Percentiles rank a stretch among this genome's conserved stretches.
Conservation (phyloP, 2,797 vertebrate species). For the Oreonectes daqikongensis region DNA sequence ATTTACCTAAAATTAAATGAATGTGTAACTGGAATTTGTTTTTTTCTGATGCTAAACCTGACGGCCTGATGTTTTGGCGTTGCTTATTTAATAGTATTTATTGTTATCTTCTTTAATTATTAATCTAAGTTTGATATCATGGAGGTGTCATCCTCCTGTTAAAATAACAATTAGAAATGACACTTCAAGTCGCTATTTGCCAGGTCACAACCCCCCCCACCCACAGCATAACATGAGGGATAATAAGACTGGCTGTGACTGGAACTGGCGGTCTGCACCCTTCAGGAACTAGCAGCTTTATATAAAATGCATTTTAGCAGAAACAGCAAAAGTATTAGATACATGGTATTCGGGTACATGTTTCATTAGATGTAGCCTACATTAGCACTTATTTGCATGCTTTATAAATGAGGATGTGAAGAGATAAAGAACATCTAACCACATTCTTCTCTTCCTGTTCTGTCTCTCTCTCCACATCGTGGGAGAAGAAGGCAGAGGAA, state of each 20-base stretch:
- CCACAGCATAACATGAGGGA: not conserved
- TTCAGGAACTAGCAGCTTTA: not conserved
- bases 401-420: not conserved
- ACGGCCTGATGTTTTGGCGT: not conserved
- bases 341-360: too few species aligned
- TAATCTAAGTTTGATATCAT: not conserved
- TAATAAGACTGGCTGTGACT: not conserved
- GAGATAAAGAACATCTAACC: not conserved
- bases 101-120: not conserved
- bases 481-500: not conserved
- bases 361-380: too few species aligned
- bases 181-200: not conserved
- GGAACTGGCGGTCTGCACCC: not conserved
- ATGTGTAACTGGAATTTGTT: not conserved
- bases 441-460: slow-evolving; percentile 46
- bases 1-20: not conserved
- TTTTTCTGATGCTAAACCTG: not conserved
- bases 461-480: slow-evolving; percentile 35
- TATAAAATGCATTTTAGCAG: too few species aligned
- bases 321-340: too few species aligned
- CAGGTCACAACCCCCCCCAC: not conserved
- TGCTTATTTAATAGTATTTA: not conserved
- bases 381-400: not conserved
- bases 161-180: not conserved
- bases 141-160: not conserved